A percentile compares a stretch with the other conserved stretches of the same genome.
phyloP scores from a whole-genome alignment of 2,113 vertebrate species.

The Symphodus melops region DNA sequence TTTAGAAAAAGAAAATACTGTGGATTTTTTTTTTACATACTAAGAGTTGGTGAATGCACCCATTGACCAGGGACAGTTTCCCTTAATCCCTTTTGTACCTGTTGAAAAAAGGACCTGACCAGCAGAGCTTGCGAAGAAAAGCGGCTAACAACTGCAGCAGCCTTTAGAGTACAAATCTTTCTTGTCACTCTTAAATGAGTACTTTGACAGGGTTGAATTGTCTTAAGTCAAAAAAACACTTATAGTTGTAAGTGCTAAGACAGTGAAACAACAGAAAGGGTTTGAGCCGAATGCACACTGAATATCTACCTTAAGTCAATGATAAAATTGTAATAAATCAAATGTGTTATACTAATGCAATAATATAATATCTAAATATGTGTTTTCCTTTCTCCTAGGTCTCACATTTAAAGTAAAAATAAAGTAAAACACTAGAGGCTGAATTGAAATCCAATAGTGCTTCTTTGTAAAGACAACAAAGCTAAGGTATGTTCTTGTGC shows the following conservation, averaged over 20 bases:
- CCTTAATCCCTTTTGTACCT: not conserved
- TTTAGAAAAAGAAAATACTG: not conserved
- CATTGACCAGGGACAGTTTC: not conserved
- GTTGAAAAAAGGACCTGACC: not conserved
- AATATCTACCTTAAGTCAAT: too few species aligned
- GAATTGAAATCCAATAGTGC: not conserved
- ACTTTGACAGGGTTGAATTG: too few species aligned
- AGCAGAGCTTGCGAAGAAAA: not conserved
- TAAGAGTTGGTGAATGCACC: constrained; percentile 15
- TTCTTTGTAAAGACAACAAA: not conserved
- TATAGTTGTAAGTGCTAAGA: too few species aligned
- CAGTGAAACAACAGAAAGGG: too few species aligned
- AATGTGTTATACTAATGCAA: too few species aligned
- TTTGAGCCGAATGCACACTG: too few species aligned
- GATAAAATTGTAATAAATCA: too few species aligned
- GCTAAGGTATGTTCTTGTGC: not conserved
- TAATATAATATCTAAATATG: too few species aligned
- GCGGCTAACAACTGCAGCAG: not conserved
- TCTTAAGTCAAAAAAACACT: too few species aligned
- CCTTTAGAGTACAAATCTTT: too few species aligned
- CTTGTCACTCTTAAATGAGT: too few species aligned
- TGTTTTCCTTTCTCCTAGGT: too few species aligned
- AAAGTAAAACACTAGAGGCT: not conserved
- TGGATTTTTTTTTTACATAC: not conserved
- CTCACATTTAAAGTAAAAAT: not conserved